phyloP scores from a whole-genome alignment of 2,797 vertebrate species.

The Pitangus sulphuratus region DNA sequence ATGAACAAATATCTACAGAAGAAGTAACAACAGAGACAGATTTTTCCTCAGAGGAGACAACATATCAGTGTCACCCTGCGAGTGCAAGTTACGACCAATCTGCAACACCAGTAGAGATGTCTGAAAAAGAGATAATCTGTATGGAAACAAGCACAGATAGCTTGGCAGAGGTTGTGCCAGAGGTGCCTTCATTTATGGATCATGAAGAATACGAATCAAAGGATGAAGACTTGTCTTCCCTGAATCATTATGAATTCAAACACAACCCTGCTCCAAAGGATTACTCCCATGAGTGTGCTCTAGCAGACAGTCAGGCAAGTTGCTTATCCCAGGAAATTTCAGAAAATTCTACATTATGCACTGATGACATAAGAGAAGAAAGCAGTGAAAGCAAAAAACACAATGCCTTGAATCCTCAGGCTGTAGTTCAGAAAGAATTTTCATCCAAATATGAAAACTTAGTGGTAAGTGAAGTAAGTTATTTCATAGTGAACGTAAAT shows the following conservation, averaged over 20 bases:
- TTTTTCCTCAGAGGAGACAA: constrained; percentile 18
- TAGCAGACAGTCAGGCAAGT: not conserved
- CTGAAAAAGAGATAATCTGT: constrained; percentile 54
- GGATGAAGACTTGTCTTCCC: not conserved
- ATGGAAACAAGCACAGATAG: constrained; percentile 73
- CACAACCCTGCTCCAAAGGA: constrained; percentile 6
- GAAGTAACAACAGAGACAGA: not conserved
- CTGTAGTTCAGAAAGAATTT: constrained; percentile 45
- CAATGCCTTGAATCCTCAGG: constrained; percentile 11
- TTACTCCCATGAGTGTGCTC: not conserved
- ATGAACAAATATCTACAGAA: not conserved
- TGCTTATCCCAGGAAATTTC: not conserved
- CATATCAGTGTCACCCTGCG: not conserved
- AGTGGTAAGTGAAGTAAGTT: constrained; percentile 35
- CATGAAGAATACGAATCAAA: not conserved
- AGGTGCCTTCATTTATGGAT: constrained; percentile 55
- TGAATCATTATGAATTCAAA: constrained; percentile 19
- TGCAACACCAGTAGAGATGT: constrained; percentile 1
- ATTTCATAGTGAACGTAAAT: constrained; percentile 32
- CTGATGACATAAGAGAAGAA: not conserved
- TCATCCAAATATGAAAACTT: constrained; percentile 20
- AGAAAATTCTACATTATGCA: not conserved
- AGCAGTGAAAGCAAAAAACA: not conserved
- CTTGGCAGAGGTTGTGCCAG: constrained; percentile 67
- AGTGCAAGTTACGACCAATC: constrained; percentile 20